These are phyloP conservation scores for Antigone vipio DNA, from an alignment of 2,113 vertebrate species.

Conservation along the genomic window DNA sequence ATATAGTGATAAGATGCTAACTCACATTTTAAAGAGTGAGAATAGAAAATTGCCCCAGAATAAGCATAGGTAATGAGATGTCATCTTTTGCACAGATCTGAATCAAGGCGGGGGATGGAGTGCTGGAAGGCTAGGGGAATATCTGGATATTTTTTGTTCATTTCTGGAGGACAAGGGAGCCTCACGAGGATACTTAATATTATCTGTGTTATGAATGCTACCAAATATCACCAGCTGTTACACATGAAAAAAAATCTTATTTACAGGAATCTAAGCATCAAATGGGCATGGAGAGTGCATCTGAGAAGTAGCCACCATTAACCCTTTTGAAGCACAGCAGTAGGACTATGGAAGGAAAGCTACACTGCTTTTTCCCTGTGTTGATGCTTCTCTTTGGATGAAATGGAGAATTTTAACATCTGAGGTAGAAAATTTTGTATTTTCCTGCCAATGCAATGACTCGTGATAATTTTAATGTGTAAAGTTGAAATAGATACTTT, in stretches of 20 bases:
- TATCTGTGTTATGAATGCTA: not conserved
- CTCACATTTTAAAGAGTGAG: not conserved
- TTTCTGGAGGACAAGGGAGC: not conserved
- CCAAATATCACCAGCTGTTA: not conserved
- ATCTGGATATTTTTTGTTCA: not conserved
- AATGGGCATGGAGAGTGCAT: not conserved
- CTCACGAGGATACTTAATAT: not conserved
- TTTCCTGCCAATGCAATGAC: not conserved
- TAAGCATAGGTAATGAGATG: not conserved
- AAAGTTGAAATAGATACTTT: not conserved
- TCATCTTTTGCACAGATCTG: not conserved
- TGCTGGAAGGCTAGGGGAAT: not conserved
- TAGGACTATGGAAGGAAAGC: not conserved
- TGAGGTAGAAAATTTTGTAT: not conserved
- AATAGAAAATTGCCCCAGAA: not conserved
- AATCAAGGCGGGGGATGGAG: not conserved
- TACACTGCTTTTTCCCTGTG: not conserved
- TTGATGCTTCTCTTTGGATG: not conserved
- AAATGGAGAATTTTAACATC: not conserved
- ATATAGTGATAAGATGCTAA: not conserved
- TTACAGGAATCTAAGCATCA: not conserved
- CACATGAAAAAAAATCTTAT: not conserved
- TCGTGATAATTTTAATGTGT: not conserved
- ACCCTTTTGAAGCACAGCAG: not conserved
- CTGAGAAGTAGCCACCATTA: rapidly evolving